phyloP scores from a whole-genome alignment of 2,113 vertebrate species.

The Myiozetetes cayanensis region DNA sequence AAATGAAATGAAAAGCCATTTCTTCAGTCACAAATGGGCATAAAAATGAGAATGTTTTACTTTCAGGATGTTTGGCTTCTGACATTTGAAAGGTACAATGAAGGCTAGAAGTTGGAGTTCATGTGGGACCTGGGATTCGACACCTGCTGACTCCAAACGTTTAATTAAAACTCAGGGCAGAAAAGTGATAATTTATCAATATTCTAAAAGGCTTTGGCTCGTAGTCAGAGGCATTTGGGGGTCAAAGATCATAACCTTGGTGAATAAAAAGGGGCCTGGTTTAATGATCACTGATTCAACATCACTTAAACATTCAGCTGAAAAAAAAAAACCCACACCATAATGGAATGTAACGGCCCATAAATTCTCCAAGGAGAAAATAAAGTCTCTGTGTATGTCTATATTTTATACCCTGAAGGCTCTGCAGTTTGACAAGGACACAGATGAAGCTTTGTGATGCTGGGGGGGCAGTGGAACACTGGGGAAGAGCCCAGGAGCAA shows the following conservation, averaged over 20 bases:
- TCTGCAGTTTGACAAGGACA: slow-evolving; percentile 55
- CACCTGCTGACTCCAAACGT: slow-evolving; percentile 19
- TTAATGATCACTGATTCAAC: slow-evolving; percentile 44
- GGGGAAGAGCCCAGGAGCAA: neutral
- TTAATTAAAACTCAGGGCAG: slow-evolving; percentile 21
- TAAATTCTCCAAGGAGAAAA: slow-evolving; percentile 66
- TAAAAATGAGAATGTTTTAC: neutral
- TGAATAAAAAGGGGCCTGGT: neutral
- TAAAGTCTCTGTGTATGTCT: slow-evolving; percentile 3
- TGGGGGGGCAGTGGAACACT: neutral
- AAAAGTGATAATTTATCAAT: neutral
- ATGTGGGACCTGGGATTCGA: neutral
- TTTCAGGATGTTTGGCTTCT: neutral
- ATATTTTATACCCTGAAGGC: slow-evolving; percentile 21
- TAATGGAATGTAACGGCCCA: slow-evolving; percentile 58
- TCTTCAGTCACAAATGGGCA: neutral
- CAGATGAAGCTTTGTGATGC: neutral
- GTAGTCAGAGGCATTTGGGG: neutral
- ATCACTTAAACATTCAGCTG: slow-evolving; percentile 7
- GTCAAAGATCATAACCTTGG: slow-evolving; percentile 38
- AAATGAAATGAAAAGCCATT: neutral
- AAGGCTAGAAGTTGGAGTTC: neutral
- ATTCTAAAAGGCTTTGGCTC: slow-evolving; percentile 17
- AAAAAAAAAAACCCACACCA: neutral
- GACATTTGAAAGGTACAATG: neutral